Evolutionary conservation across 64 coral and sea anemone genomes (phyloP), one percentile per base, ranked within the genome.

Genomic region (Anthopleura sola): DNA sequence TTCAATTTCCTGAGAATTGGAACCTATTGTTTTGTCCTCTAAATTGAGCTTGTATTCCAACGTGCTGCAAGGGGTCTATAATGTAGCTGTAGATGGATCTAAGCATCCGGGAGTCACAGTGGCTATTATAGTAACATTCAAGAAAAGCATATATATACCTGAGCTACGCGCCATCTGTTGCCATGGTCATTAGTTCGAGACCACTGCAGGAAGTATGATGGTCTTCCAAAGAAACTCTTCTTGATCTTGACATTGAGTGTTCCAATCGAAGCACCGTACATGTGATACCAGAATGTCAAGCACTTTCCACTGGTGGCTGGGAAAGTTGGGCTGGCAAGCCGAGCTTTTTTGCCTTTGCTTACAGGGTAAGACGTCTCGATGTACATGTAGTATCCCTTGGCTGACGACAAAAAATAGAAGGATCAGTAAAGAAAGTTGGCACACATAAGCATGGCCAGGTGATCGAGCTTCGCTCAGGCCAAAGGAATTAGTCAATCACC

Each of bases 201-300:
- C 89, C 89, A 91, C 68, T 81, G 75, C 19, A 91, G 55, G 60
- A 86, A 91, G 75, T 91, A 91, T 17, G 60, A 86, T 18, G 89
- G 89, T 71, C 14, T 91, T 31, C 97, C 97, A 29, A 88, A 83
- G 64, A 94, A 88, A 78, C 82, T 50, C 46, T 75, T 91, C 76
- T 86, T 87, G 21, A 88, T 83, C 81, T 92, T 91, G 23, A 99
- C 90, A 28, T 99, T 99, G 68, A 99, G 86, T 33, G 90, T 94
- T 36, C 97, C 97, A 36, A 99, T 99, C 11, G 80, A 39, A 53
- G 74, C 49, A 31, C 97, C 97, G 76, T 89, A 92, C 97, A 99
- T 99, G 74, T 99, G 97, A 49, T 92, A 99, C 97, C 97, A 99
- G 88, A 99, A 99, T 60, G 86, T 83, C 24, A 99, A 79, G 82